A percentile compares a stretch with the other conserved stretches of the same genome.
phyloP scores from a whole-genome alignment of 2,113 vertebrate species.

The Gambusia affinis region DNA sequence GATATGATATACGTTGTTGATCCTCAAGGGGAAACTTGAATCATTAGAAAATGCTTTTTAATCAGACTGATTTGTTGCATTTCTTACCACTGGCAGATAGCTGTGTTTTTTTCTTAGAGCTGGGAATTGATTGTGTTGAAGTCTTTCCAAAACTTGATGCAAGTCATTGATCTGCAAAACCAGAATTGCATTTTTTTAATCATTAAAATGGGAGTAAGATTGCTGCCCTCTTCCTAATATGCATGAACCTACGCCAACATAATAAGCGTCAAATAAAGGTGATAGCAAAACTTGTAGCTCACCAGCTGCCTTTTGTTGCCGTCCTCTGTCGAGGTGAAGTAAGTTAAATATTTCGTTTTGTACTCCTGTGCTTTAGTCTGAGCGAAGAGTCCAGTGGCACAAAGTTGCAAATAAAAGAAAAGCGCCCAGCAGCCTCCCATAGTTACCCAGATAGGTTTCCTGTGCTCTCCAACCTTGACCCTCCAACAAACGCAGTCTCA shows the following conservation, averaged over 20 bases:
- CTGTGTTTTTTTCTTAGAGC: slow-evolving; percentile 63
- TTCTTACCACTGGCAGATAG: slow-evolving; percentile 61
- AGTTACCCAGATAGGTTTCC: slow-evolving; percentile 69
- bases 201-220: background rate
- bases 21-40: too few species aligned
- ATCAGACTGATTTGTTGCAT: background rate
- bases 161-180: slow-evolving; percentile 66
- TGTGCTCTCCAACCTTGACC: slow-evolving; percentile 35
- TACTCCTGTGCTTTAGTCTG: slow-evolving; percentile 48
- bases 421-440: slow-evolving; percentile 45
- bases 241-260: background rate
- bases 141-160: slow-evolving; percentile 66
- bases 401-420: slow-evolving; percentile 55
- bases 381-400: slow-evolving; percentile 30
- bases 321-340: slow-evolving; percentile 52
- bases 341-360: slow-evolving; percentile 51
- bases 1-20: too few species aligned
- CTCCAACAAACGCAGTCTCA: slow-evolving; percentile 18
- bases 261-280: background rate
- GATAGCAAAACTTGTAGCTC: slow-evolving; percentile 34
- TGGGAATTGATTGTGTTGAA: slow-evolving; percentile 65
- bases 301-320: slow-evolving; percentile 69
- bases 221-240: background rate
- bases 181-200: background rate
- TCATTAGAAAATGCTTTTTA: background rate